Evolutionary conservation across 1,140 invertebrate genomes (phyloP), one percentile per base, ranked within the genome.

Genomic region (Gerris buenoi): DNA sequence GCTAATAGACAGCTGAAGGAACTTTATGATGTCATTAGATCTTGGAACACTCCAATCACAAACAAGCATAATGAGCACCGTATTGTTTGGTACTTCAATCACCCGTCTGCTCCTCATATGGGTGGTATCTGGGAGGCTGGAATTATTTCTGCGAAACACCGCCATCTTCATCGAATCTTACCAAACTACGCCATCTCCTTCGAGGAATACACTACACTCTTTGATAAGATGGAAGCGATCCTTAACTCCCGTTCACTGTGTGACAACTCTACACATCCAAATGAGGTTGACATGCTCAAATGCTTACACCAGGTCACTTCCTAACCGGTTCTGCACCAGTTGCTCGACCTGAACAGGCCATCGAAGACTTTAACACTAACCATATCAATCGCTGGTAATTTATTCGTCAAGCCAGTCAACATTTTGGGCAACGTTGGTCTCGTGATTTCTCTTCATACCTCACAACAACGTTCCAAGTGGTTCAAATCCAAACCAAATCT

Each of bases 51-150:
- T 15, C 14, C 26, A 25, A 25, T 14, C 23, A 25, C 18, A 15
- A 64, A 27, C 23, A 25, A 10, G 2, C 23, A 27, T 13, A 3
- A 64, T 64, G 63, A 2, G 2, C 2, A 15, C 23, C 15, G 27
- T 13, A 64, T 64, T 14, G 26, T 3, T n/a, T 61, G 27, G 29
- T 15, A 56, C 25, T 67, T 69, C 14, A 68, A 59, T 29, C 65
- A 65, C 18, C 69, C 69, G 25, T 27, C 65, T 13, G 67, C 73
- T 23, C 74, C 74, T 10, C 72, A 77, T 64, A 73, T 76, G 64
- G 73, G 76, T 61, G 75, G 75, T 25, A 57, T 71, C 15, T 77
- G 75, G 72, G 76, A 78, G 66, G 65, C 72, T 13, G 68, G 72
- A 18, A 72, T 77, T 0, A 72, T 71, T 64, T 70, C 68, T n/a